Base-by-base conservation (phyloP, 2,888 invertebrate species). In the Linnaemya tessellans region DNA sequence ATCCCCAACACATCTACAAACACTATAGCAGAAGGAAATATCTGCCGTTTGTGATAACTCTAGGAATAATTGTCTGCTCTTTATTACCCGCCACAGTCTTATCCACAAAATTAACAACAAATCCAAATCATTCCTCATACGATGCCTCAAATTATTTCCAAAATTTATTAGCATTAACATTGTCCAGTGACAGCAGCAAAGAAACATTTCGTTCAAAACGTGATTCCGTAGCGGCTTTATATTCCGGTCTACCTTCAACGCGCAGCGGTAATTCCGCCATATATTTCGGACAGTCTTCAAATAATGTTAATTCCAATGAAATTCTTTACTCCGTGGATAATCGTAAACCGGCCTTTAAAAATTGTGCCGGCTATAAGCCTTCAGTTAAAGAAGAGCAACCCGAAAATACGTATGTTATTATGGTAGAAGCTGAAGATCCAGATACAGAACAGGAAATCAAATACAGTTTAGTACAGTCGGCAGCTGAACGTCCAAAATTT, bases 311-410 rank as follows among this genome's bases (percentile, higher is more conserved):
- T 65, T 88, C 87, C 30, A 89, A 88, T 84, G 88, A 89, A 77
- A 89, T 89, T 20, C 88, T 88, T 51, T 89, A 87, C 46, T 88
- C 88, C 51, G 88, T 92, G 56, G 95, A 97, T 93, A 97, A 97
- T 92, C 96, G 97, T 91, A 98, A 98, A 90, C 98, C 98, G 1
- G 94, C 96, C 84, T 98, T 98, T 92, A 95, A 94, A 56, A 94
- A 97, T 88, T 99, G 99, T 93, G 94, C 95, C 79, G 94, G 94
- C 88, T 98, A 98, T 93, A 95, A 95, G 89, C 97, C 97, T 0
- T 94, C 94, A 38, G 96, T 97, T 25, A 95, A 96, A 90, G 98
- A 98, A 93, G 96, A 96, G 89, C 95, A 96, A 90, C 94, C 94
- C 0, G 93, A 94, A 49, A 96, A 95, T 79, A 96, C 96, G 0